A percentile compares a stretch with the other conserved stretches of the same genome.
Evolutionary conservation across 2,113 vertebrate species (phyloP).

Genomic region (Falco punctatus): DNA sequence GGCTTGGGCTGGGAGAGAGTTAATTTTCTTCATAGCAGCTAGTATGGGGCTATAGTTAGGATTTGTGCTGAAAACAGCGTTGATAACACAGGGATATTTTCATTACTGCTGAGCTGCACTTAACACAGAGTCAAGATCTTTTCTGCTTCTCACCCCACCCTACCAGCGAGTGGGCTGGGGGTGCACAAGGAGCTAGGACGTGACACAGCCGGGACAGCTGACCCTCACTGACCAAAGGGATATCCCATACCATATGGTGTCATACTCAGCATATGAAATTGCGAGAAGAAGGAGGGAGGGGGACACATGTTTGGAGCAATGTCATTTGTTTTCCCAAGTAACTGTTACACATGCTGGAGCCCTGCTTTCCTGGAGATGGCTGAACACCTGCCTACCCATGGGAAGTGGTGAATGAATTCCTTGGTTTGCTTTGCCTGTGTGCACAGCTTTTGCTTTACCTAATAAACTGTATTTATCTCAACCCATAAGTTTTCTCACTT

Average conservation of each 20-base stretch:
- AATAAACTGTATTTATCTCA: neutral
- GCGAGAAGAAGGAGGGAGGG: neutral
- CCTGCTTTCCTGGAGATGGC: no score
- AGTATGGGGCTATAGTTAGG: no score
- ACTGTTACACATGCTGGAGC: no score
- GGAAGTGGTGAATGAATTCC: neutral
- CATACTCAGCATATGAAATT: neutral
- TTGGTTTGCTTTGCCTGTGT: neutral
- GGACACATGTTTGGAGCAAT: neutral
- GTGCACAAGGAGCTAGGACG: neutral
- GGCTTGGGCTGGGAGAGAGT: neutral
- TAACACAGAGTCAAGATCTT: neutral
- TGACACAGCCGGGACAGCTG: neutral
- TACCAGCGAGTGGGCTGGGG: neutral
- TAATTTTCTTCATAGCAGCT: no score
- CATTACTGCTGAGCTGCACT: neutral
- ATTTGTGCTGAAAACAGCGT: no score
- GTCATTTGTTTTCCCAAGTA: no score
- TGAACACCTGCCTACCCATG: rapidly evolving
- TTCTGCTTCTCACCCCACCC: neutral
- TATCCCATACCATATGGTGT: neutral
- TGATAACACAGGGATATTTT: neutral
- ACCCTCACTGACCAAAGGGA: neutral
- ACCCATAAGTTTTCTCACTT: neutral
- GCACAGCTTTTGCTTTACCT: neutral